phyloP scores from a whole-genome alignment of 2,888 invertebrate genomes.

The Crocallis elinguaria region DNA sequence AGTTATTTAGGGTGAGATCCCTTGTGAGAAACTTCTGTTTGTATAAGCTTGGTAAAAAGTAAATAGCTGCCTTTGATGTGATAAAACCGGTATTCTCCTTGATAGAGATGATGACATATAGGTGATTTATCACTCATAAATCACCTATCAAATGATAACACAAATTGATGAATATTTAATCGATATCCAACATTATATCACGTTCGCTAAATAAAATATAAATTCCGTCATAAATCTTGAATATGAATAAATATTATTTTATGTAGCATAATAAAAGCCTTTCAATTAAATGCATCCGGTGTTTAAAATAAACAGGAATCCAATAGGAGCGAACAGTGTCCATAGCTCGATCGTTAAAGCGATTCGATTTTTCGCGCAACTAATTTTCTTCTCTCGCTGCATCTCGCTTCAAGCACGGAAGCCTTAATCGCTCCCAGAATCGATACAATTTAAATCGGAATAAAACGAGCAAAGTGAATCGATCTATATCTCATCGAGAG shows the following conservation, averaged over 20 bases:
- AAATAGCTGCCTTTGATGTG: neutral
- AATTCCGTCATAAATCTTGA: too few relatives aligned
- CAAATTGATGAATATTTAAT: too few relatives aligned
- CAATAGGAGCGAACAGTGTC: conserved; percentile 22
- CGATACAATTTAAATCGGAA: conserved; percentile 81
- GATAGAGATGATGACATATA: neutral
- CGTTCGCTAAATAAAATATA: neutral
- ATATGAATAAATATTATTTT: too few relatives aligned
- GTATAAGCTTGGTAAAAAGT: neutral
- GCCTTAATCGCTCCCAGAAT: conserved; percentile 76
- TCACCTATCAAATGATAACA: too few relatives aligned
- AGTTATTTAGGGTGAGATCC: conserved; percentile 4
- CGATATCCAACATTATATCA: neutral
- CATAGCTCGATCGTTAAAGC: conserved; percentile 29
- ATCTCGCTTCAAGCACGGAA: conserved; percentile 59
- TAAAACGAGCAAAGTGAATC: conserved; percentile 78
- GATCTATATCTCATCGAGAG: conserved; percentile 78
- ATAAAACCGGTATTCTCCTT: neutral
- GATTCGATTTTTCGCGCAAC: conserved; percentile 49
- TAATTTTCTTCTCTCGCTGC: conserved; percentile 64
- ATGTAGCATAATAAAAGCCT: too few relatives aligned
- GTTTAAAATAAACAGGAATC: conserved; percentile 5
- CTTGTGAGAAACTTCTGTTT: conserved; percentile 5
- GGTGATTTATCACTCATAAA: too few relatives aligned
- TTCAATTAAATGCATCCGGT: too few relatives aligned